These are phyloP conservation scores for Oxyteleia sp. DNA, from an alignment of 2,888 invertebrate species.

Conservation along the genomic window DNA sequence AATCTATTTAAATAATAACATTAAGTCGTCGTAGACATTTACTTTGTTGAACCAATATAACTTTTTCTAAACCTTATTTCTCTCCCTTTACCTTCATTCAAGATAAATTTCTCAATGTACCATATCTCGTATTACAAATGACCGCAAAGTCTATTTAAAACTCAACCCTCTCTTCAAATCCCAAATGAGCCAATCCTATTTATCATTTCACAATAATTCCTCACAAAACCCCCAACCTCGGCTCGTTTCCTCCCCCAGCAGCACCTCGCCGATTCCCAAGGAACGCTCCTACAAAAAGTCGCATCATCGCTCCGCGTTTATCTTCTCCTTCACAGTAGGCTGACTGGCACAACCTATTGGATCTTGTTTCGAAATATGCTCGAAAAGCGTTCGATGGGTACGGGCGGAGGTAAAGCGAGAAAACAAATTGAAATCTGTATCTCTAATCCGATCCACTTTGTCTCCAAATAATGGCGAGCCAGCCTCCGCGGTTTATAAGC, in stretches of 20 bases:
- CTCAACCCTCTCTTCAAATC: no score
- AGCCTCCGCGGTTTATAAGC: slow-evolving; percentile 80
- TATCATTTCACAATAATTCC: slow-evolving; percentile 3
- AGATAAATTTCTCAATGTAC: no score
- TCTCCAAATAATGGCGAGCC: slow-evolving; percentile 82
- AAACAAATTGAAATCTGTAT: slow-evolving; percentile 83
- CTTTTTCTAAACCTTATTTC: no score
- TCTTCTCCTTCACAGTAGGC: slow-evolving; percentile 46
- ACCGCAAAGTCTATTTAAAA: no score
- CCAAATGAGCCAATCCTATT: slow-evolving; percentile 3
- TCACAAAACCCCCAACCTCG: slow-evolving; percentile 3
- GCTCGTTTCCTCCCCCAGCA: background rate
- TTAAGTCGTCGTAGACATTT: no score
- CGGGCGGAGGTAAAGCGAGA: slow-evolving; percentile 58
- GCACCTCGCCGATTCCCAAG: background rate
- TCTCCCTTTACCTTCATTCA: no score
- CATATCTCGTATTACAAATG: no score
- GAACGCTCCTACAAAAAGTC: slow-evolving; percentile 2
- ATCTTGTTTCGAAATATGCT: slow-evolving; percentile 50
- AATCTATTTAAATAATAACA: no score
- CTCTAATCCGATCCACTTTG: slow-evolving; percentile 83
- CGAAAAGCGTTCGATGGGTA: slow-evolving; percentile 37
- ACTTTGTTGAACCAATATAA: no score
- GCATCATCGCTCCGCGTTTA: slow-evolving; percentile 44
- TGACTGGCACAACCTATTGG: slow-evolving; percentile 42